Evolutionary conservation across 23 tunicate species (phyloP).

Genomic region (Phallusia fumigata): DNA sequence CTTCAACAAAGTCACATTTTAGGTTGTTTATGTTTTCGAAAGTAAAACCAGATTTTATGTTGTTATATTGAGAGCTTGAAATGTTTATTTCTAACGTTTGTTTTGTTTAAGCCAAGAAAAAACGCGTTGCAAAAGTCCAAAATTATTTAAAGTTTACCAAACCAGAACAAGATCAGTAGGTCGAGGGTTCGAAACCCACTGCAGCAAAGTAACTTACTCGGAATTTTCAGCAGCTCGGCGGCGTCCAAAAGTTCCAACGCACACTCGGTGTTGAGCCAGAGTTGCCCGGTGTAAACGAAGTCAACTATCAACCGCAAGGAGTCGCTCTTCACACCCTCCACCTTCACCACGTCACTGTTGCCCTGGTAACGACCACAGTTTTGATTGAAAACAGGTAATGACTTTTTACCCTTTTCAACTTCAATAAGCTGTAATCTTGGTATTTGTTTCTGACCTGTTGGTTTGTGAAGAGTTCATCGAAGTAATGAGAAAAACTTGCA

Average conservation of each 20-base stretch:
- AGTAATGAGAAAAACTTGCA: background rate
- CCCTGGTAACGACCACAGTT: background rate
- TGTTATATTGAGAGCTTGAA: too few relatives aligned
- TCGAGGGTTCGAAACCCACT: background rate
- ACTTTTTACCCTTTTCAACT: too few relatives aligned
- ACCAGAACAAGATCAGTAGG: background rate
- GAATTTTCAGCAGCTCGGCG: background rate
- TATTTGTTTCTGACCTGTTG: background rate
- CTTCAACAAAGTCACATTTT: background rate
- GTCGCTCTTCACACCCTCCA: background rate
- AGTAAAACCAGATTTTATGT: too few relatives aligned
- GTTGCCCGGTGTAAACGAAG: background rate
- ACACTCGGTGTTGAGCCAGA: background rate
- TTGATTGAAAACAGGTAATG: too few relatives aligned
- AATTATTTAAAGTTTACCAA: background rate
- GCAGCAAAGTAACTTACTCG: background rate
- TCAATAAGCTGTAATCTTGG: too few relatives aligned
- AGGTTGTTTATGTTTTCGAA: too few relatives aligned
- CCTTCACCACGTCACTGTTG: background rate
- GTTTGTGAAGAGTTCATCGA: background rate
- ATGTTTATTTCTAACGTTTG: too few relatives aligned
- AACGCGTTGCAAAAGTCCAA: too few relatives aligned
- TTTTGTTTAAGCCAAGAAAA: too few relatives aligned
- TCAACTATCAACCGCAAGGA: background rate
- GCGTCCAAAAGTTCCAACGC: background rate